Conservation (phyloP, 2,113 vertebrate genomes). For the Myxocyprinus asiaticus region DNA sequence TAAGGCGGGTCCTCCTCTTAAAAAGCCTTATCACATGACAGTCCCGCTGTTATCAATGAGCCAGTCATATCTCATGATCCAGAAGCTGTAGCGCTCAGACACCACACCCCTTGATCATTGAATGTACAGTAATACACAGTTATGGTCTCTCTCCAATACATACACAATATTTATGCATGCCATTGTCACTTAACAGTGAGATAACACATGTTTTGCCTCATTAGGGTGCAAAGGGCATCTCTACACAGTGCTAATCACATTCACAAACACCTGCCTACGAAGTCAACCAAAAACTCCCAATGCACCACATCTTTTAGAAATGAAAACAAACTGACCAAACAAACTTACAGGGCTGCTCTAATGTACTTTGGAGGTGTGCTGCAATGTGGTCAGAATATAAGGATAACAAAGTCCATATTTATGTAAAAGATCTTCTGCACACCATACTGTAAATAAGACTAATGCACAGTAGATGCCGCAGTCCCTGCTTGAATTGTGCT, state of each 20-base stretch:
- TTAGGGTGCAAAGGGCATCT: no score
- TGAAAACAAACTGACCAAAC: no score
- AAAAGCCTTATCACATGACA: background rate
- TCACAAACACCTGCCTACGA: conserved; percentile 52
- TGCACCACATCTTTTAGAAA: conserved; percentile 42
- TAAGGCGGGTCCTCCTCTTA: background rate
- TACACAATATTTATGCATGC: background rate
- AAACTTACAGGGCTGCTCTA: no score
- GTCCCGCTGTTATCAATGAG: background rate
- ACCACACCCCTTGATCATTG: background rate
- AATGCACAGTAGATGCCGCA: no score
- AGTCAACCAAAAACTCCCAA: conserved; percentile 67
- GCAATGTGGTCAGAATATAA: background rate
- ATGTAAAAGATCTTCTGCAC: no score
- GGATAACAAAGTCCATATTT: no score
- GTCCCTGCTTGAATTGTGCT: no score
- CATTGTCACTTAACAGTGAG: no score
- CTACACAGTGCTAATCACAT: no score
- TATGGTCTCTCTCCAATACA: background rate
- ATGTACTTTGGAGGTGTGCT: background rate
- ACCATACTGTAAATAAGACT: no score
- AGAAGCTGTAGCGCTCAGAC: background rate
- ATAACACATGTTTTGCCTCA: no score
- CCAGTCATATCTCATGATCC: background rate
- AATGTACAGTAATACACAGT: background rate